Conservation (phyloP, 1,140 invertebrate species). For the Cotesia typhae region DNA sequence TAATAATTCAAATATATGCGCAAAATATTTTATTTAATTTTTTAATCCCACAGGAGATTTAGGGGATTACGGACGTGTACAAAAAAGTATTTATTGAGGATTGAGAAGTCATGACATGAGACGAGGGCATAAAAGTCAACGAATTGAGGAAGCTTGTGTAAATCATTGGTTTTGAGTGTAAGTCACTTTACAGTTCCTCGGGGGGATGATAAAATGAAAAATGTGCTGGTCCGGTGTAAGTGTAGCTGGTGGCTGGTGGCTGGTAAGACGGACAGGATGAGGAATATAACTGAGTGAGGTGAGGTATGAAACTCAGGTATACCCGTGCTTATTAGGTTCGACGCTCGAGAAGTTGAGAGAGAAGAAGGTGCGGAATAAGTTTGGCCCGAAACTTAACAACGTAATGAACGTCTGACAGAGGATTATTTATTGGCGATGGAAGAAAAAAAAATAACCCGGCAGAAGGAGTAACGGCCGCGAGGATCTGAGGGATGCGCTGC, state of each 20-base stretch:
- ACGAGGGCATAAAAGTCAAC: not conserved
- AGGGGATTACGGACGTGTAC: not conserved
- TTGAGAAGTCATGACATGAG: not conserved
- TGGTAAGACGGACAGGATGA: conserved; percentile 3
- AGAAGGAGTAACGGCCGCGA: conserved; percentile 25
- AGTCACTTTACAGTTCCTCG: not conserved
- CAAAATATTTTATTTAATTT: too few species aligned
- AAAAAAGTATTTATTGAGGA: not conserved
- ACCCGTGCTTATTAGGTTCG: conserved; percentile 34
- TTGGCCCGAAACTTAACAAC: conserved; percentile 43
- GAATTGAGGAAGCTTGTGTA: not conserved
- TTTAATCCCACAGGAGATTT: too few species aligned
- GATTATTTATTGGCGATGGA: conserved; percentile 41
- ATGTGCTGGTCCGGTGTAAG: too few species aligned
- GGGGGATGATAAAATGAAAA: conserved; percentile 8
- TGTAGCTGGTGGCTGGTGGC: not conserved
- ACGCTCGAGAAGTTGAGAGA: conserved; percentile 19
- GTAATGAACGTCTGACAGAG: conserved; percentile 45
- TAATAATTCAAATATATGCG: too few species aligned
- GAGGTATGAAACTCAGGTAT: conserved; percentile 19
- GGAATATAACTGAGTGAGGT: too few species aligned
- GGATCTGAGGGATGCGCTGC: conserved; percentile 8
- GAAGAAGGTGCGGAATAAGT: conserved; percentile 36
- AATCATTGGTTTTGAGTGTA: conserved; percentile 10
- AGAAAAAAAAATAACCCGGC: conserved; percentile 26